phyloP scores from a whole-genome alignment of 2,888 invertebrate genomes.

The Odontocolon sp. region DNA sequence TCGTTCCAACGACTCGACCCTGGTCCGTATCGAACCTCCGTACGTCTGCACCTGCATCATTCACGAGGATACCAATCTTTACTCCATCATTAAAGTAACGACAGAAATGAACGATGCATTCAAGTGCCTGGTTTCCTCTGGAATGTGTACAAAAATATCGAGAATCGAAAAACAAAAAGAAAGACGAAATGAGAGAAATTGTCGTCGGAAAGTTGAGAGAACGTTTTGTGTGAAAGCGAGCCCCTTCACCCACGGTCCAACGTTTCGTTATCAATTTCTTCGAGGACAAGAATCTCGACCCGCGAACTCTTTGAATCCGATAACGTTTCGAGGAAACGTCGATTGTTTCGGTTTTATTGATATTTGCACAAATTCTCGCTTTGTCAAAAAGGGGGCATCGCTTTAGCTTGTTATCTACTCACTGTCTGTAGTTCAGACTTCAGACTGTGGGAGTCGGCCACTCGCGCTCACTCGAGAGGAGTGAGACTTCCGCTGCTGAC shows the following conservation, averaged over 20 bases:
- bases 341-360: slow-evolving; percentile 20
- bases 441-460: slow-evolving; percentile 80
- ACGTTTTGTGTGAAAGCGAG: slow-evolving; percentile 74
- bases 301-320: slow-evolving; percentile 14
- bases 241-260: slow-evolving; percentile 76
- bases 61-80: slow-evolving; percentile 11
- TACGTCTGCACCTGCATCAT: slow-evolving; percentile 86
- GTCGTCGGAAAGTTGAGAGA: slow-evolving; percentile 58
- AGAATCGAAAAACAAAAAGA: slow-evolving; percentile 28
- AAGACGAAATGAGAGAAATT: slow-evolving; percentile 44
- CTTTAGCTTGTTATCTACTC: slow-evolving; percentile 77
- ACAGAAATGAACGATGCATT: not conserved
- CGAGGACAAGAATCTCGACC: slow-evolving; percentile 28
- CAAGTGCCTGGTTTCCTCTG: not conserved
- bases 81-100: not conserved
- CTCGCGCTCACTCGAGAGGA: slow-evolving; percentile 80
- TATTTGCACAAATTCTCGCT: slow-evolving; percentile 31
- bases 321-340: not conserved
- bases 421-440: slow-evolving; percentile 80
- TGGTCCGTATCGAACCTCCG: slow-evolving; percentile 91
- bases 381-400: slow-evolving; percentile 67
- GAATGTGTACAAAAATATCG: slow-evolving; percentile 3
- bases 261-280: slow-evolving; percentile 55
- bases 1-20: slow-evolving; percentile 89
- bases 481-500: slow-evolving; percentile 80